These are phyloP conservation scores for Mythimna vitellina DNA, from an alignment of 2,888 invertebrate species.

Conservation along the genomic window DNA sequence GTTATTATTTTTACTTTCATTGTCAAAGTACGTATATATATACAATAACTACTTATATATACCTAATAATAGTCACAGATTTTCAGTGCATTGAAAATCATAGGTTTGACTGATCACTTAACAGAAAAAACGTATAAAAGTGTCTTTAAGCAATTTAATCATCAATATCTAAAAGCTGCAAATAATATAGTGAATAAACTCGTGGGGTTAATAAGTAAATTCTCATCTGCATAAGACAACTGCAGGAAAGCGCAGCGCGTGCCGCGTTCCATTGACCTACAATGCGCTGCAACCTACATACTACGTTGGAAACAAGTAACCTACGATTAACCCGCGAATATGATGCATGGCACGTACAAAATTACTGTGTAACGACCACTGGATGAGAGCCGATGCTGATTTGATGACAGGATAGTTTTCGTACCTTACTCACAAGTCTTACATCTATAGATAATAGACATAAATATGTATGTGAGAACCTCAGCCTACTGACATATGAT, in stretches of 20 bases:
- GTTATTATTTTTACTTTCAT: constrained; percentile 21
- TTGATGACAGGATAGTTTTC: constrained; percentile 72
- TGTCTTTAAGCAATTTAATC: background rate
- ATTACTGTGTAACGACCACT: constrained; percentile 68
- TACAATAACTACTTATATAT: background rate
- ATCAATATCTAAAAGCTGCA: constrained; percentile 11
- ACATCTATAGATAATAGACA: constrained; percentile 44
- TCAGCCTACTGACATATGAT: constrained; percentile 38
- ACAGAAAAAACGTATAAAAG: background rate
- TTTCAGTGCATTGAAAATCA: background rate
- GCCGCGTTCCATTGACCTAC: constrained; percentile 85
- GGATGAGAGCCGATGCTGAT: constrained; percentile 65
- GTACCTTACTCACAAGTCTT: constrained; percentile 44
- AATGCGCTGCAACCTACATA: constrained; percentile 80
- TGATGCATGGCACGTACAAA: constrained; percentile 77
- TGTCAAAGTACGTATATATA: background rate
- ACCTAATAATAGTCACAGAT: background rate
- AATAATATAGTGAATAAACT: constrained; percentile 39
- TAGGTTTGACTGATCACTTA: background rate
- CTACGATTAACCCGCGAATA: constrained; percentile 79
- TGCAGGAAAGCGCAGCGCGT: constrained; percentile 83
- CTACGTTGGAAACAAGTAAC: constrained; percentile 75
- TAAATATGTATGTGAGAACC: constrained; percentile 47
- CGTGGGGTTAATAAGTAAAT: constrained; percentile 58
- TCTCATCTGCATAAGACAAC: constrained; percentile 81